Percentiles rank a stretch among this genome's conserved stretches.
These are phyloP conservation scores for Pangasius larnaudii DNA, from an alignment of 2,797 vertebrate genomes.

Conservation along the genomic window DNA sequence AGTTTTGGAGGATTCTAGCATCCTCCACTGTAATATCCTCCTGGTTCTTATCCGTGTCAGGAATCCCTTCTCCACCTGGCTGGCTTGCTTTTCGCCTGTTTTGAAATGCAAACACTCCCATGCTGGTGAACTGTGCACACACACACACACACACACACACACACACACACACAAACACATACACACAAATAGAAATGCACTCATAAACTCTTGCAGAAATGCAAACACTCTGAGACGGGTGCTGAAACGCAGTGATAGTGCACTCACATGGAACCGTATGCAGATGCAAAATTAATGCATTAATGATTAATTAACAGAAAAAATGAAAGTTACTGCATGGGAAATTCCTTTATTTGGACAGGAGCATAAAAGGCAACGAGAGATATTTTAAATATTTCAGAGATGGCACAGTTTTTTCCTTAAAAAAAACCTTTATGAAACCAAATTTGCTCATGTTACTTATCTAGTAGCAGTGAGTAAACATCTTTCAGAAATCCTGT, in stretches of 20 bases:
- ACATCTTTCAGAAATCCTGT: not conserved
- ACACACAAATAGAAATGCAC: not conserved
- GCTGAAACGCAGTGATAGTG: slow-evolving; percentile 27
- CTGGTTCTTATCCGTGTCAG: not conserved
- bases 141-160: not conserved
- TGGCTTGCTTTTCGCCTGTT: slow-evolving; percentile 10
- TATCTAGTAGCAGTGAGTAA: not conserved
- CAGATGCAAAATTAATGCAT: slow-evolving; percentile 11
- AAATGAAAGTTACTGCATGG: not conserved
- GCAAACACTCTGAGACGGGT: not conserved
- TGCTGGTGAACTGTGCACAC: not conserved
- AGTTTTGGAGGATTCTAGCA: not conserved
- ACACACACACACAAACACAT: not conserved
- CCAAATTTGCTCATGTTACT: not conserved
- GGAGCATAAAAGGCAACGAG: not conserved
- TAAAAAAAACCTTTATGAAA: not conserved
- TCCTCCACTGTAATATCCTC: not conserved
- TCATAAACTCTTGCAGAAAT: not conserved
- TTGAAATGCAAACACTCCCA: slow-evolving; percentile 12
- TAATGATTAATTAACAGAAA: slow-evolving; percentile 14
- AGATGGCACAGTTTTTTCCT: not conserved
- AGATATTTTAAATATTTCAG: not conserved
- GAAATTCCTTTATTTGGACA: not conserved
- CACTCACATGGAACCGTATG: not conserved
- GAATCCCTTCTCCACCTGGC: not conserved